These are phyloP conservation scores for Lacanobia wlatinum DNA, from an alignment of 2,888 invertebrate genomes.

Conservation along the genomic window DNA sequence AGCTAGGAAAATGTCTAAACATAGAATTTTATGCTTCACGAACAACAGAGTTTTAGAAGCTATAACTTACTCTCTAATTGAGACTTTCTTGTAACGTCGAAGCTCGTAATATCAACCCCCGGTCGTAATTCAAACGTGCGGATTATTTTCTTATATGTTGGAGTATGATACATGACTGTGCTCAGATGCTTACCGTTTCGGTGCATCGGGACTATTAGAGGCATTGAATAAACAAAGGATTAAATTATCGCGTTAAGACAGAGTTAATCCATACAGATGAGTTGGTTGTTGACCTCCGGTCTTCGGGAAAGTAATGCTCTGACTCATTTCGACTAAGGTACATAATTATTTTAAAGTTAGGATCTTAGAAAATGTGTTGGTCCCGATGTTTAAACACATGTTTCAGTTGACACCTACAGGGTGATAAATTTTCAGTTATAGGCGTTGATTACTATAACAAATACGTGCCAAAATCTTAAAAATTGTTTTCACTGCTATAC, in stretches of 20 bases:
- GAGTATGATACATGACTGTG: constrained; percentile 87
- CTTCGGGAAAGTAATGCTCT: constrained; percentile 72
- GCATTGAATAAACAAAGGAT: constrained; percentile 89
- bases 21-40: constrained; percentile 55
- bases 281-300: constrained; percentile 88
- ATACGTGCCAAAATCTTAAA: not conserved
- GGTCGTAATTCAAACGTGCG: constrained; percentile 82
- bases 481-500: not conserved
- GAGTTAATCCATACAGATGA: constrained; percentile 89
- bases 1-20: constrained; percentile 46
- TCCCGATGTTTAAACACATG: constrained; percentile 1
- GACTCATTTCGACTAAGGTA: constrained; percentile 69
- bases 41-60: constrained; percentile 67
- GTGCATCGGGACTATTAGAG: constrained; percentile 86
- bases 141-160: constrained; percentile 87
- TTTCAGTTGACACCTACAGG: not conserved
- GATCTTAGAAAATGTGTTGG: constrained; percentile 52
- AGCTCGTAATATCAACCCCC: constrained; percentile 73
- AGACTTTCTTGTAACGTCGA: constrained; percentile 76
- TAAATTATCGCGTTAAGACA: constrained; percentile 88
- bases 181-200: constrained; percentile 81
- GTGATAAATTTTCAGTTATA: not conserved
- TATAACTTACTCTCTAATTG: constrained; percentile 73
- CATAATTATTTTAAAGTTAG: constrained; percentile 68
- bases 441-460: not conserved